Evolutionary conservation across 37 sponge, comb jelly and placozoan species (phyloP).

Genomic region (Corticium candelabrum): DNA sequence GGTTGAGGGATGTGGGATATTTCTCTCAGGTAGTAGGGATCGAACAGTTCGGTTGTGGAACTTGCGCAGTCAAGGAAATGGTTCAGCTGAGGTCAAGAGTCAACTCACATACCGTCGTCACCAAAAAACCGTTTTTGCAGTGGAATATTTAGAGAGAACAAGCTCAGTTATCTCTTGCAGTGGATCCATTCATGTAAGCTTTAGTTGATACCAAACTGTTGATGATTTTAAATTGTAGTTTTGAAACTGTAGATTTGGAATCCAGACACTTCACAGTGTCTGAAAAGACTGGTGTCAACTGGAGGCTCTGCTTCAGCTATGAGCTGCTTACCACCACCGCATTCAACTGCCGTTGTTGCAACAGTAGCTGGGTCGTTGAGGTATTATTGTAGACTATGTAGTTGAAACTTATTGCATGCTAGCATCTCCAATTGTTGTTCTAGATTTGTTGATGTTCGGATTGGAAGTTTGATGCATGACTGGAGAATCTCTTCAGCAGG

Average conservation of each 20-base stretch:
- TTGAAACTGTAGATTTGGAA: constrained; percentile 55
- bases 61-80: constrained; percentile 51
- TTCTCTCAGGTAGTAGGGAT: constrained; percentile 78
- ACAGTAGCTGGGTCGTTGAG: neutral
- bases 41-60: constrained; percentile 78
- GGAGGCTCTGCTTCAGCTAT: neutral
- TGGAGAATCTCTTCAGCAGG: neutral
- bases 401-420: too few relatives aligned
- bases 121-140: constrained; percentile 40
- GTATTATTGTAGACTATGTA: too few relatives aligned
- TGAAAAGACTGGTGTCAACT: neutral
- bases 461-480: neutral
- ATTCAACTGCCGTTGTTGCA: neutral
- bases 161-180: constrained; percentile 58
- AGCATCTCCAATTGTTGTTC: too few relatives aligned
- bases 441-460: neutral
- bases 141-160: constrained; percentile 27
- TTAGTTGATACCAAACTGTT: neutral
- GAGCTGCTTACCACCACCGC: neutral
- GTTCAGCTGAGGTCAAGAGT: neutral
- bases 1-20: constrained; percentile 7
- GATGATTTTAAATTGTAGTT: neutral
- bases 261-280: constrained; percentile 39
- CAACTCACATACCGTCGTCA: constrained; percentile 44
- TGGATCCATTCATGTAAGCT: constrained; percentile 58